Evolutionary conservation across 2,797 vertebrate species (phyloP).

Genomic region (Myotis pilosus): DNA sequence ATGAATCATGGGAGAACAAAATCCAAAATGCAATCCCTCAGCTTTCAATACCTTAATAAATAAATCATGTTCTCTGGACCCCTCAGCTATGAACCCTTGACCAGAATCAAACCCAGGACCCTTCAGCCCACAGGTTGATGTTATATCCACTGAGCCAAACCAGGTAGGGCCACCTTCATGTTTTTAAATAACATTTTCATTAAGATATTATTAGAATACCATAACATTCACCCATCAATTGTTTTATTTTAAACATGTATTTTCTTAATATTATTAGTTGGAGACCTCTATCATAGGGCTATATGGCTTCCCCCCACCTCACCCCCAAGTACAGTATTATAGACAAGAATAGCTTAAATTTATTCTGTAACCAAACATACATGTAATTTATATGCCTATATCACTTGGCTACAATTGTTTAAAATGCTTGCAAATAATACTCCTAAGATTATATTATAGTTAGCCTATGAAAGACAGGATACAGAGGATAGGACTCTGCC

Average conservation of each 20-base stretch:
- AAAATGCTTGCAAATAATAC: slow-evolving; percentile 23
- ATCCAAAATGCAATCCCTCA: background rate
- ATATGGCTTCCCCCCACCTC: background rate
- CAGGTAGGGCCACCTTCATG: background rate
- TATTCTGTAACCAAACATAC: background rate
- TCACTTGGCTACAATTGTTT: background rate
- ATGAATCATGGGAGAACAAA: background rate
- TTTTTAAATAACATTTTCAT: background rate
- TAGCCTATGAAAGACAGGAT: background rate
- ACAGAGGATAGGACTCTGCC: background rate
- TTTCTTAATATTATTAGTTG: background rate
- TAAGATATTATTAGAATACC: background rate
- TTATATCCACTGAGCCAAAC: no score
- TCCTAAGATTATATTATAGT: background rate
- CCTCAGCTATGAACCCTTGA: background rate
- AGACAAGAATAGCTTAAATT: background rate
- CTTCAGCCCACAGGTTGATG: no score
- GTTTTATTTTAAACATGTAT: slow-evolving; percentile 12
- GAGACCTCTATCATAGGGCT: background rate
- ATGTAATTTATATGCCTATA: background rate
- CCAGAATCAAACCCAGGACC: no score
- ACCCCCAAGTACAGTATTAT: background rate
- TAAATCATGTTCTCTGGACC: background rate
- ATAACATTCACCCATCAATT: background rate
- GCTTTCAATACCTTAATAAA: background rate